Conservation (phyloP, 1,140 invertebrate species). For the Orius insidiosus region DNA sequence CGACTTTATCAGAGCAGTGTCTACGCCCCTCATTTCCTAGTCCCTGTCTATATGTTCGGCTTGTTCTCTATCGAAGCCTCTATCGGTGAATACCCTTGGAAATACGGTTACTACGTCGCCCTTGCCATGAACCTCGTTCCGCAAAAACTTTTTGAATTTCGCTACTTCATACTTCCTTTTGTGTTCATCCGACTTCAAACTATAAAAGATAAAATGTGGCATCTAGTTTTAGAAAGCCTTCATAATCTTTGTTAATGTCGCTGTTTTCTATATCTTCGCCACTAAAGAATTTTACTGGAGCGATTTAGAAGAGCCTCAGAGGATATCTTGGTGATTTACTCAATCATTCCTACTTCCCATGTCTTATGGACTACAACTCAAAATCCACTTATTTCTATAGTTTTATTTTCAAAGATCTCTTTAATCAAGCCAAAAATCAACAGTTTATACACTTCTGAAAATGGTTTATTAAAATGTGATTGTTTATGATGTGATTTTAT, state of each 20-base stretch:
- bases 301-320: slow-evolving; percentile 53
- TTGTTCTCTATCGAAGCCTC: slow-evolving; percentile 38
- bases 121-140: slow-evolving; percentile 47
- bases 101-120: slow-evolving; percentile 44
- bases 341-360: no score
- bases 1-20: slow-evolving; percentile 43
- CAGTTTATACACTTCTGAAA: no score
- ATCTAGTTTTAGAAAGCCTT: slow-evolving; percentile 48
- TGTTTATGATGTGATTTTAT: no score
- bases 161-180: slow-evolving; percentile 91
- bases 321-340: slow-evolving; percentile 94
- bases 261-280: slow-evolving; percentile 69
- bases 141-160: slow-evolving; percentile 74
- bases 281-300: slow-evolving; percentile 70
- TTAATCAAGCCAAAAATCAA: no score
- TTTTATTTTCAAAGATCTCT: no score
- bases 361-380: no score
- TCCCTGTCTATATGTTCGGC: slow-evolving; percentile 59
- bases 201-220: slow-evolving; percentile 16
- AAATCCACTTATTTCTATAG: no score
- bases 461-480: no score
- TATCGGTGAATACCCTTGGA: slow-evolving; percentile 42
- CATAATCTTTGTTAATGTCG: slow-evolving; percentile 54
- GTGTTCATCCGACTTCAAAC: slow-evolving; percentile 52
- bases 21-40: no score